phyloP scores from a whole-genome alignment of 2,113 vertebrate species.

The Mixornis gularis region DNA sequence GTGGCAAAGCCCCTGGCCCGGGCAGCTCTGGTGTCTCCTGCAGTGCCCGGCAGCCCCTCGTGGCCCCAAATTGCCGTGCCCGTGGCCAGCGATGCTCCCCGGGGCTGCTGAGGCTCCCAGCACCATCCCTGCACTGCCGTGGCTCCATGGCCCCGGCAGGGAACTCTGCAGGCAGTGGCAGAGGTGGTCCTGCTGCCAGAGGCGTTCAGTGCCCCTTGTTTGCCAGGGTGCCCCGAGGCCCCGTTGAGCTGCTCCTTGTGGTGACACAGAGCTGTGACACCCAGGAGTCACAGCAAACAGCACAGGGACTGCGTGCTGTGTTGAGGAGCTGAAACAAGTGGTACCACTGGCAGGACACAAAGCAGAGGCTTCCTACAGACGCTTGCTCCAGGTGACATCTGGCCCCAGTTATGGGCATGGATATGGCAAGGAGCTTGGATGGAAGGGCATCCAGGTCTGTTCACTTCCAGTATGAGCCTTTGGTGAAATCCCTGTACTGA shows the following conservation, averaged over 20 bases:
- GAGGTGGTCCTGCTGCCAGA: not conserved
- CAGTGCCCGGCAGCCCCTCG: fast-evolving
- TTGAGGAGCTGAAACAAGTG: not conserved
- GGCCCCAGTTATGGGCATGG: not conserved
- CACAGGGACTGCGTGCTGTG: not conserved
- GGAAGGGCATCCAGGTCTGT: not conserved
- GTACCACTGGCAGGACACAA: not conserved
- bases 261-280: not conserved
- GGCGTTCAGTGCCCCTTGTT: fast-evolving
- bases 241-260: fast-evolving
- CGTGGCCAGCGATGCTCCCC: fast-evolving
- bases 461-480: not conserved
- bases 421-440: not conserved
- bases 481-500: not conserved
- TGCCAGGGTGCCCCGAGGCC: fast-evolving
- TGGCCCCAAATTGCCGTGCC: fast-evolving
- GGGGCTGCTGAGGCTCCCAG: not conserved
- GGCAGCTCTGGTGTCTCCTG: not conserved
- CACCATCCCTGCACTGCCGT: fast-evolving
- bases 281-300: not conserved
- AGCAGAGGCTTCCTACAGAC: not conserved
- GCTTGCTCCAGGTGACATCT: not conserved
- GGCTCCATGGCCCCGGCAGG: not conserved
- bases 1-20: fast-evolving
- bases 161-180: not conserved